Conservation (phyloP, 2,797 vertebrate genomes). For the Melanotaenia boesemani region DNA sequence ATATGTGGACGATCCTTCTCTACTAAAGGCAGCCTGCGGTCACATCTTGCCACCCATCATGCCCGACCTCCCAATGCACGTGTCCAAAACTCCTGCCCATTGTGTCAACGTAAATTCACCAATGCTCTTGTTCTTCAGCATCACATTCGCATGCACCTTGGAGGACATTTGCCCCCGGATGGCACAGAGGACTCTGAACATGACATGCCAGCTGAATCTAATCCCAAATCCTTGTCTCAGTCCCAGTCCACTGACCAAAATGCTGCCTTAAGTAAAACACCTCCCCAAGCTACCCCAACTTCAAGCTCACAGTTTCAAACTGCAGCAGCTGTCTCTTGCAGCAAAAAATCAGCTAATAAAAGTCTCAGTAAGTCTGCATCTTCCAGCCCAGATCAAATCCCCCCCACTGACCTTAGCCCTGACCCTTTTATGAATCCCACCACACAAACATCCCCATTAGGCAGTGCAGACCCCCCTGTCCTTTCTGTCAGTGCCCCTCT, state of each 20-base stretch:
- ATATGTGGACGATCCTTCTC: constrained; percentile 92
- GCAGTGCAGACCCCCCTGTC: constrained; percentile 71
- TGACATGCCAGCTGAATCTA: constrained; percentile 65
- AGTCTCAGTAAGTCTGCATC: constrained; percentile 70
- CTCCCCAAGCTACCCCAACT: constrained; percentile 41
- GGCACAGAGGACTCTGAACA: constrained; percentile 69
- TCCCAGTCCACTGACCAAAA: constrained; percentile 57
- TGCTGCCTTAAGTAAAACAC: constrained; percentile 44
- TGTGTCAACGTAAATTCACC: constrained; percentile 94
- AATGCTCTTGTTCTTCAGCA: constrained; percentile 93
- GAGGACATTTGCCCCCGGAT: constrained; percentile 89
- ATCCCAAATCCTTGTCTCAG: constrained; percentile 65
- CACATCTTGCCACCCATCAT: constrained; percentile 91
- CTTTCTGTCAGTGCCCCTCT: constrained; percentile 68
- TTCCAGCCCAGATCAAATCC: constrained; percentile 79
- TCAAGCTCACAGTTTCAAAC: constrained; percentile 59
- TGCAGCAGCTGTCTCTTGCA: constrained; percentile 36
- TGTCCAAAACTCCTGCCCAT: constrained; percentile 90
- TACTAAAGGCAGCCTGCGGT: constrained; percentile 91
- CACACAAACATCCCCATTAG: constrained; percentile 62
- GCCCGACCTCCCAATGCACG: constrained; percentile 86
- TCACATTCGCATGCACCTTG: constrained; percentile 93
- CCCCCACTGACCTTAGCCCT: constrained; percentile 80
- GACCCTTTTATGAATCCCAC: constrained; percentile 76
- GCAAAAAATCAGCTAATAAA: constrained; percentile 61